A percentile compares a stretch with the other conserved stretches of the same genome.
These are phyloP conservation scores for Sebastes taczanowskii DNA, from an alignment of 2,797 vertebrate species.

Conservation along the genomic window DNA sequence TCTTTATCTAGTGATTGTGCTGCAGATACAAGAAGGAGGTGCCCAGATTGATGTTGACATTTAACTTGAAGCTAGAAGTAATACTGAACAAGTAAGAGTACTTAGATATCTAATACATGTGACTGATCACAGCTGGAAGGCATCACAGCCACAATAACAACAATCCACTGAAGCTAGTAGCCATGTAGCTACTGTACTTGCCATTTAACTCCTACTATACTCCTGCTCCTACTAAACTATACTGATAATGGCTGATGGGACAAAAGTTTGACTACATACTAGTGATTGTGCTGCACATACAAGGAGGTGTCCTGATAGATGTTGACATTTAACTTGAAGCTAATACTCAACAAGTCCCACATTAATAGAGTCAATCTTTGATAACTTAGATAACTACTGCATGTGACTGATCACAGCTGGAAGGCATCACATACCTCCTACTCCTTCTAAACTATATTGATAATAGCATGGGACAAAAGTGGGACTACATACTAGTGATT, in stretches of 20 bases:
- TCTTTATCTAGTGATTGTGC: not conserved
- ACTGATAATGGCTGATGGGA: too few species aligned
- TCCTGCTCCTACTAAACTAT: too few species aligned
- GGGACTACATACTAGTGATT: not conserved
- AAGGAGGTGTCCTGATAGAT: too few species aligned
- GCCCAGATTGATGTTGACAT: constrained; percentile 30
- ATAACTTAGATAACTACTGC: too few species aligned
- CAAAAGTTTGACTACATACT: too few species aligned
- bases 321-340: too few species aligned
- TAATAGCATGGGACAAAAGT: not conserved
- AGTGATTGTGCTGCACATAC: too few species aligned
- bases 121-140: not conserved
- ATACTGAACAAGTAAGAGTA: constrained; percentile 17
- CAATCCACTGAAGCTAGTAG: not conserved
- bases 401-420: too few species aligned
- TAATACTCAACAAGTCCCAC: too few species aligned
- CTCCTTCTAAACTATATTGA: not conserved
- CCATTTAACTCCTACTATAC: too few species aligned
- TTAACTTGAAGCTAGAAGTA: not conserved
- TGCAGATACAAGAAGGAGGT: not conserved
- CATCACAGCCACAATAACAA: not conserved
- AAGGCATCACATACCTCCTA: not conserved
- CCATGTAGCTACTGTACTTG: constrained; percentile 58
- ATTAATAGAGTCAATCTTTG: too few species aligned
- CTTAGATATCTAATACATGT: not conserved